Evolutionary conservation across 2,797 vertebrate species (phyloP), one percentile per base, ranked within the genome.

Genomic region (Sebastes vulpes): DNA sequence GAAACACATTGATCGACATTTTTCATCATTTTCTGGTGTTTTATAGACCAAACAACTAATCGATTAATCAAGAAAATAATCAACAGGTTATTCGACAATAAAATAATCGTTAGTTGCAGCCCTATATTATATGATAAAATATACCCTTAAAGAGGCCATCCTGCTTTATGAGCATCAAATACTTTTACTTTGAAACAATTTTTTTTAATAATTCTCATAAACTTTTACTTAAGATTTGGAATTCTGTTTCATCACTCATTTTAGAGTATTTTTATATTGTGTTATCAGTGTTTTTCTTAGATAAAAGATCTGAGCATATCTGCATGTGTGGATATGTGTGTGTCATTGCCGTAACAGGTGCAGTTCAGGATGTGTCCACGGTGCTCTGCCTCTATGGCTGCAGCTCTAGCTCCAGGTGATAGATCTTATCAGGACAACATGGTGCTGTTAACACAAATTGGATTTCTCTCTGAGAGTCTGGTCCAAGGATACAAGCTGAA

Each of bases 351-450:
- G 75, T 87, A 82, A 77, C 77, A 87, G 71, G 69, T 61, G 84
- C 67, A 77, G 77, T 83, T 85, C 73, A 58, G 75, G 68, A 79
- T 84, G 83, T 76, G 81, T 90, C 80, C 87, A 77, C 61, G 56
- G 54, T 59, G 79, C 76, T 52, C 71, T 79, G 88, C 81, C 74
- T 88, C 75, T 89, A 56, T 73, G 77, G 81, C 85, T 85, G 72
- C 75, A 72, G 78, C 82, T 87, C 65, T 76, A 59, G 91, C 92
- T 92, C 53, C 87, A 90, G 91, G 83, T 94, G 91, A 94, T 88
- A 92, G 92, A 94, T 94, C 83, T 77, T 92, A 95, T 95, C 95
- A 90, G 83, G 72, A 83, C 81, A 90, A 92, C 91, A 93, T 90
- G 88, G 72, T 89, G 89, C 89, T 90, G 86, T 90, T 93, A 91